Evolutionary conservation across 2,888 invertebrate species (phyloP).

Genomic region (Coleophora deauratella): DNA sequence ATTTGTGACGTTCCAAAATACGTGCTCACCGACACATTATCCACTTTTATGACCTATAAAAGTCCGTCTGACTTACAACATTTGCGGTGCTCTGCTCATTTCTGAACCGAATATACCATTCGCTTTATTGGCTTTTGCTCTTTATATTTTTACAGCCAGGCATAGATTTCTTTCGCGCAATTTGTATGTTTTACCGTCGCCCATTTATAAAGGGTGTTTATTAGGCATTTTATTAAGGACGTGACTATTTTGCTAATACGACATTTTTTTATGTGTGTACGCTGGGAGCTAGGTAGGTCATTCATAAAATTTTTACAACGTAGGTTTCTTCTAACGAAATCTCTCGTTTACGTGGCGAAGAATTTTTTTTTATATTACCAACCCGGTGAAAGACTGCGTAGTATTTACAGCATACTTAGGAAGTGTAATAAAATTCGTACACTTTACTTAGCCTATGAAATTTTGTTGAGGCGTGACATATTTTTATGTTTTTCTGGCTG

Average conservation of each 20-base stretch:
- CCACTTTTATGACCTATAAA: constrained; percentile 71
- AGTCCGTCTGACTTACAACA: constrained; percentile 65
- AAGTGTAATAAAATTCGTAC: too few relatives aligned
- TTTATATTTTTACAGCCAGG: constrained; percentile 58
- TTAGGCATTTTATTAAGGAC: constrained; percentile 49
- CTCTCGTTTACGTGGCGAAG: constrained; percentile 5
- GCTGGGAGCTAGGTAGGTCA: constrained; percentile 20
- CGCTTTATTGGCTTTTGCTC: constrained; percentile 56
- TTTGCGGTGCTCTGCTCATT: constrained; percentile 67
- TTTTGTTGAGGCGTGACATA: not conserved
- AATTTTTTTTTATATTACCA: not conserved
- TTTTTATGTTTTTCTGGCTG: not conserved
- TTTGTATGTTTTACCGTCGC: constrained; percentile 53
- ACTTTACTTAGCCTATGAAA: too few relatives aligned
- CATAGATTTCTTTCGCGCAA: constrained; percentile 51
- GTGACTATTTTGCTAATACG: constrained; percentile 57
- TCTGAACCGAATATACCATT: constrained; percentile 62
- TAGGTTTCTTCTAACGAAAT: constrained; percentile 6
- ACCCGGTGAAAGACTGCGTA: too few relatives aligned
- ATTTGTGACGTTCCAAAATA: constrained; percentile 71
- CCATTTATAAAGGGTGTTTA: constrained; percentile 54
- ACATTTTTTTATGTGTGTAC: constrained; percentile 45
- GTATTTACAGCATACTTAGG: too few relatives aligned
- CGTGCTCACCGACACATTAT: constrained; percentile 69
- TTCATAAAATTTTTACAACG: constrained; percentile 40